Evolutionary conservation across 2,113 vertebrate species (phyloP), one percentile per base, ranked within the genome.

Genomic region (Chaetorhynchus papuensis): DNA sequence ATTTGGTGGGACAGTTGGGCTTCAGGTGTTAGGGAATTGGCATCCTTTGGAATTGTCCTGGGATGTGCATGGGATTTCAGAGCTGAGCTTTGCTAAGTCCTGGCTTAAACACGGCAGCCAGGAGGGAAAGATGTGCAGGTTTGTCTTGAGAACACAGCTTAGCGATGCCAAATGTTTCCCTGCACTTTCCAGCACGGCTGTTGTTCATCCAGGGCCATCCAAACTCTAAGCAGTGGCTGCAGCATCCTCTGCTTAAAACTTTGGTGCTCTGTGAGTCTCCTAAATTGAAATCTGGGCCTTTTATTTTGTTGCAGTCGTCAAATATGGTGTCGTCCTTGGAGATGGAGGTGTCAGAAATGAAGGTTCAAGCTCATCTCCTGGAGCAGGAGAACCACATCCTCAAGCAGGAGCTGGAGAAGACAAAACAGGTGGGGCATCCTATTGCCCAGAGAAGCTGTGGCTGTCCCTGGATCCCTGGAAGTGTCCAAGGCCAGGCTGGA

Each of bases 331-430:
- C 97, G 2, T 98, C 98, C 83, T 91, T 99, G 97, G 98, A 99
- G 96, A 90, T 94, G 56, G 98, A 99, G 94, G 96, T 99, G 81
- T 98, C 97, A 37, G 96, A 98, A 96, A 91, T 98, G 89, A 98
- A 99, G 97, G 95, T 97, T 56, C 98, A 98, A 52, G 94, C 96
- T 42, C 97, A 90, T 37, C 59, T 97, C 2, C 77, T 99, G 95
- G 97, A 99, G 93, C 97, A 99, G 84, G 98, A 98, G 92, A 99
- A 99, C 79, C 63, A 89, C 41, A 93, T 98, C 90, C 98, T 99
- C 65, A 98, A 98, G 68, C 98, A 98, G 77, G 98, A 99, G 93
- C 97, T 99, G 28, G 97, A 98, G 77, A 97, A 97, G 92, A 76
- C 95, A 33, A 97, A 98, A 42, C 96, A 98, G 93, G 98, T 98